phyloP scores from a whole-genome alignment of 2,888 invertebrate genomes.

The Spialia ferax region DNA sequence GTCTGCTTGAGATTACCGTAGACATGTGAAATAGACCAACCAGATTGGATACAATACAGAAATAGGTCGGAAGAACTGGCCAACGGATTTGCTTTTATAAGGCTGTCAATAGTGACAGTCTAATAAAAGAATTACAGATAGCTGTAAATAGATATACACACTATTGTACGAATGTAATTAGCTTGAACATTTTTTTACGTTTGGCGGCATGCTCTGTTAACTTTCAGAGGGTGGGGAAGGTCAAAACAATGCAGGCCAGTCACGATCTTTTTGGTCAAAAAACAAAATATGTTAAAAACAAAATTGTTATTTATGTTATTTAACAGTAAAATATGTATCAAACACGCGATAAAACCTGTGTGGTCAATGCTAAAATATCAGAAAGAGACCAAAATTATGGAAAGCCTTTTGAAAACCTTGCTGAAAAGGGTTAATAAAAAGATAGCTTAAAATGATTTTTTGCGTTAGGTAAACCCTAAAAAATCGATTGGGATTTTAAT shows the following conservation, averaged over 20 bases:
- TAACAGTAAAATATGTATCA: background rate
- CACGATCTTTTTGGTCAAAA: constrained; percentile 39
- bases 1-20: too few relatives aligned
- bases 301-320: too few relatives aligned
- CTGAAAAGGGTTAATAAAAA: too few relatives aligned
- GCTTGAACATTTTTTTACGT: constrained; percentile 27
- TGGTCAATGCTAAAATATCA: constrained; percentile 15
- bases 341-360: constrained; percentile 1
- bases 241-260: constrained; percentile 44
- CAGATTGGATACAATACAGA: constrained; percentile 23
- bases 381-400: too few relatives aligned
- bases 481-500: constrained; percentile 30
- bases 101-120: background rate
- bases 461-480: background rate
- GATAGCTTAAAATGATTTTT: background rate
- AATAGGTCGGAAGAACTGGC: constrained; percentile 17
- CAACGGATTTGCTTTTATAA: constrained; percentile 21
- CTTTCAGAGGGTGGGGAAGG: constrained; percentile 43
- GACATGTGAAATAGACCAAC: background rate
- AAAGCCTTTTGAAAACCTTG: too few relatives aligned
- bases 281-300: constrained; percentile 7
- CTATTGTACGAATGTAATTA: constrained; percentile 25
- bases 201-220: constrained; percentile 32
- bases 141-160: too few relatives aligned
- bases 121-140: too few relatives aligned